Evolutionary conservation across 2,113 vertebrate genomes (phyloP), one percentile per base, ranked within the genome.

Genomic region (Hiodon tergisus): DNA sequence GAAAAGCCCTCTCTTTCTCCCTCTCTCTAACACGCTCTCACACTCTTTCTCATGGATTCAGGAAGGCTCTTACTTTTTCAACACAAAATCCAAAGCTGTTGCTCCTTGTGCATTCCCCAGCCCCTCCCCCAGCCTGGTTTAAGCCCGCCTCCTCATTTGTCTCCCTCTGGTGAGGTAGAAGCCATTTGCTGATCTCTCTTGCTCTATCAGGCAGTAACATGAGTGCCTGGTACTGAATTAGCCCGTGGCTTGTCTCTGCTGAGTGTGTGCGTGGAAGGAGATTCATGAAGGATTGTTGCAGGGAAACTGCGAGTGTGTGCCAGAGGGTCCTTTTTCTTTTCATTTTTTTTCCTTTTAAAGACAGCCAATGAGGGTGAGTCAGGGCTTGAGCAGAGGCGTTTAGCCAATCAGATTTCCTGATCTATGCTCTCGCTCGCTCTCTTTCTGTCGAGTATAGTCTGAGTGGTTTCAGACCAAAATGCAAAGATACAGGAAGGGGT

Each of bases 151-250:
- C 3, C 67, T 74, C 59, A 71, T 60, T 68, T 67, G 16, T 61
- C 68, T 73, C 69, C 48, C 58, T 54, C 55, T 6, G 72, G 78
- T 72, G 62, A 76, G 69, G 71, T 53, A 17, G 67, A 76, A 0
- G 53, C 66, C 61, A 48, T 17, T 51, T 53, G 46, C 52, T 61
- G 5, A 31, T 16, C 67, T 78, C 79, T 79, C 78, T 79, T 79
- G 31, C 77, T 75, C 79, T 53, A 78, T 58, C 58, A 81, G 78
- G 67, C 79, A 76, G 87, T 91, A 89, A 91, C 80, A 83, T 71
- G 86, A 88, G 84, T 84, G 74, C 58, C 65, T 71, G 31, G 78
- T 74, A 81, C 89, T 81, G 81, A 89, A 85, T 90, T 87, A 86
- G 83, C 79, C 72, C 76, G 73, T 80, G 77, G 80, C 81, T 68